A percentile compares a stretch with the other conserved stretches of the same genome.
These are phyloP conservation scores for Neuroscelio doddi DNA, from an alignment of 2,888 invertebrate species.

Conservation along the genomic window DNA sequence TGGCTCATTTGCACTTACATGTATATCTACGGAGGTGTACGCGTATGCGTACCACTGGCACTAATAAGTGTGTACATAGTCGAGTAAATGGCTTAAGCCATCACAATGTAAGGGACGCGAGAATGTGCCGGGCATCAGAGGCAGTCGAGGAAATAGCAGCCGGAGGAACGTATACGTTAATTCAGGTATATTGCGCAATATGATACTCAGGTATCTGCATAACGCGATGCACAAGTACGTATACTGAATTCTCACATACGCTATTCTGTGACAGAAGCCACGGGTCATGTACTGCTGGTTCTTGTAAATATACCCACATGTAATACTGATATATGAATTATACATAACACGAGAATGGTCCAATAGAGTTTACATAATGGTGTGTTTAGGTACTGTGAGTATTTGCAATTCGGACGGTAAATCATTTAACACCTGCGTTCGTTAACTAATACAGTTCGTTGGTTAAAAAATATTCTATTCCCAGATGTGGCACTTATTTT, in stretches of 20 bases:
- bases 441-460: no score
- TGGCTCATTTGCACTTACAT: constrained; percentile 44
- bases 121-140: constrained; percentile 9
- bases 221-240: constrained; percentile 53
- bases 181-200: constrained; percentile 56
- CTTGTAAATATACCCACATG: constrained; percentile 1
- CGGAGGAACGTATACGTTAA: constrained; percentile 56
- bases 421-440: no score
- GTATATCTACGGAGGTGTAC: constrained; percentile 8
- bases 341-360: constrained; percentile 30
- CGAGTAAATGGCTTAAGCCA: constrained; percentile 46
- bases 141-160: constrained; percentile 24
- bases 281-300: constrained; percentile 15
- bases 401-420: neutral
- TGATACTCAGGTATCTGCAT: constrained; percentile 59
- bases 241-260: constrained; percentile 35
- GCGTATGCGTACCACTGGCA: constrained; percentile 9
- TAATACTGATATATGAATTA: constrained; percentile 43
- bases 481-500: no score
- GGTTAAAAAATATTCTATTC: no score
- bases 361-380: constrained; percentile 19
- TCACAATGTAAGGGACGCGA: constrained; percentile 24
- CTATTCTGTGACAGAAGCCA: constrained; percentile 30
- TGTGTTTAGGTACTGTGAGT: constrained; percentile 19
- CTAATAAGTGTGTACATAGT: constrained; percentile 23